Base-by-base conservation (phyloP, 2,797 vertebrate species). In the Gymnothorax javanicus region DNA sequence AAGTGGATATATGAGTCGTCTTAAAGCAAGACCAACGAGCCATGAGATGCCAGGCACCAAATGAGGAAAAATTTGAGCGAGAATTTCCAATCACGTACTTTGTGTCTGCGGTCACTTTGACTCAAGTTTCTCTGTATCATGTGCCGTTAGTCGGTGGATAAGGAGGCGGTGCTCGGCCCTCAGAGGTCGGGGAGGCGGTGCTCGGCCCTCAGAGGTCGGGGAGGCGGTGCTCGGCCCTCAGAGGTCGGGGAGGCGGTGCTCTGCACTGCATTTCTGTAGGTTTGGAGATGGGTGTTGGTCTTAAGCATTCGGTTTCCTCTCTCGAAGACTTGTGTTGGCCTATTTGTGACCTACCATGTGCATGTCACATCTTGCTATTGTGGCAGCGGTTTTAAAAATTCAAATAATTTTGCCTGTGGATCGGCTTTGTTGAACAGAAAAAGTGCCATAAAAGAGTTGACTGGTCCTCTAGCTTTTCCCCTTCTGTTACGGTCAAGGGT, bases 381-480 rank as follows among this genome's bases (percentile, higher is more conserved):
- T 1, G 7, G 69, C 33, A 8, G 69, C 33, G 69, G 69, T 71
- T 33, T 23, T 71, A 27, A 67, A 4, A 27, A 25, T 12, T 5
- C 25, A 25, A 67, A n/a, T 59, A 25, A 7, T 7, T 4, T 7
- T 77, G 5, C 50, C n/a, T 11, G 43, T 23, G 59, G 1, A 71
- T 25, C 71, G 25, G 82, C 33, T 33, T 85, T 59, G 12, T 82
- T 60, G 57, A 57, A 20, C 5, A 85, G 64, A 60, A 52, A 84
- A 17, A 57, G 84, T 82, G 43, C 77, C 84, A 86, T 20, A 86
- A 89, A 59, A 89, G 43, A 59, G 59, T 43, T 43, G 71, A 79
- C 73, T 88, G 73, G 57, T 82, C 87, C 85, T 86, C 56, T 84
- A 89, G 71, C 85, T 43, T 86, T 85, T 75, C 87, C 86, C 79